phyloP scores from a whole-genome alignment of 2,888 invertebrate species.

The Adelognathus sp. region DNA sequence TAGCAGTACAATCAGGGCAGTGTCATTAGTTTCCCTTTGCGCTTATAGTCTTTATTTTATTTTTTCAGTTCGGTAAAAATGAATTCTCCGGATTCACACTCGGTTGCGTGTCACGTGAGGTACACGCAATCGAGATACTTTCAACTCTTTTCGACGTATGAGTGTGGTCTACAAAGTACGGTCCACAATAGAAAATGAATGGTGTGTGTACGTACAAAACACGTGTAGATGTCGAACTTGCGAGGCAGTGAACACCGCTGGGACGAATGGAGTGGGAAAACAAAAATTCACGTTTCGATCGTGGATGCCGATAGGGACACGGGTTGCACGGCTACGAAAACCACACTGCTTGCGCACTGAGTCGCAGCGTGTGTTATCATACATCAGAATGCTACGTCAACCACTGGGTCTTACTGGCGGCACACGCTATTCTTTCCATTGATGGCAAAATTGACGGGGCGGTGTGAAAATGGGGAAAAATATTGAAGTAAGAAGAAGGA shows the following conservation, averaged over 20 bases:
- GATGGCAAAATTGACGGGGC: not conserved
- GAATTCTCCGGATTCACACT: slow-evolving; percentile 38
- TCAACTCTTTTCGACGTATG: not conserved
- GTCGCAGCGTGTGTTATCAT: slow-evolving; percentile 25
- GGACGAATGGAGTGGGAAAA: slow-evolving; percentile 5
- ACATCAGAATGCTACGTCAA: slow-evolving; percentile 21
- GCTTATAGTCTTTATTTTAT: slow-evolving; percentile 13
- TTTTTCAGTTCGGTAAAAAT: slow-evolving; percentile 5
- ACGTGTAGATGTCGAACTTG: slow-evolving; percentile 22
- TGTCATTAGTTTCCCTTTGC: slow-evolving; percentile 37
- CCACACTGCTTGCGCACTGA: not conserved
- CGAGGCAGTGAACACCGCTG: not conserved
- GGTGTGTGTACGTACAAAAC: slow-evolving; percentile 3
- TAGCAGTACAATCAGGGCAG: not conserved
- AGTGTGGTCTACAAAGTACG: not conserved
- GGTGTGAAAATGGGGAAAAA: not conserved
- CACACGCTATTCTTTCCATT: slow-evolving; percentile 29
- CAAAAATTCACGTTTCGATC: slow-evolving; percentile 37
- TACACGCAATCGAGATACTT: slow-evolving; percentile 43
- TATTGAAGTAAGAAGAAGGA: not conserved
- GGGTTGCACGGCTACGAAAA: not conserved
- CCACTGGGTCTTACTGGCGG: slow-evolving; percentile 28
- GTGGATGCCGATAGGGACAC: slow-evolving; percentile 13
- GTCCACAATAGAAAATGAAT: not conserved
- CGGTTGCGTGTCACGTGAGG: slow-evolving; percentile 37